A percentile compares a stretch with the other conserved stretches of the same genome.
These are phyloP conservation scores for Apis cerana DNA, from an alignment of 1,140 invertebrate genomes.

Conservation along the genomic window DNA sequence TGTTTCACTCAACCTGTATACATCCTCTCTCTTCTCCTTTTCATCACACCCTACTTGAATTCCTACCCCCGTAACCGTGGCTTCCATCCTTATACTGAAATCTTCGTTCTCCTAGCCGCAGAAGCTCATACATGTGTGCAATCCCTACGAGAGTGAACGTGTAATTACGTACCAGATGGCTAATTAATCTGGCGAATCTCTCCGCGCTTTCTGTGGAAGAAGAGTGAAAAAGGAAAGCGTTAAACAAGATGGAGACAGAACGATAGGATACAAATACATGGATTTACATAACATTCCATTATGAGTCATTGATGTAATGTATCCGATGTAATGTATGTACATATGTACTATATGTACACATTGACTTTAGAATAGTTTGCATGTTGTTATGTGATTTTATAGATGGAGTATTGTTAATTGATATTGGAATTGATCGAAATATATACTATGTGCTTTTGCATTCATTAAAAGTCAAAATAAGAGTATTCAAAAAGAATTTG, in stretches of 20 bases:
- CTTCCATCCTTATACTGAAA: constrained; percentile 11
- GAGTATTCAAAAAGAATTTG: too few species aligned
- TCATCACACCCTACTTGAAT: constrained; percentile 32
- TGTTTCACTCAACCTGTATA: neutral
- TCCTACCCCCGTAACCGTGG: neutral
- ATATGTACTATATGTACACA: neutral
- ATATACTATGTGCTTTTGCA: neutral
- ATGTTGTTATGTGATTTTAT: neutral
- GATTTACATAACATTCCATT: neutral
- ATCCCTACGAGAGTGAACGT: constrained; percentile 29
- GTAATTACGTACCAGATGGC: constrained; percentile 53
- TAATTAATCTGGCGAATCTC: constrained; percentile 60
- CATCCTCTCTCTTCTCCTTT: neutral
- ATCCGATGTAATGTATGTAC: too few species aligned
- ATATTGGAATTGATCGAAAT: neutral
- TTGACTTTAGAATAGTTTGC: neutral
- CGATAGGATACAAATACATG: neutral
- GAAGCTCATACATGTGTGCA: constrained; percentile 37
- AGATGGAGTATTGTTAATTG: too few species aligned
- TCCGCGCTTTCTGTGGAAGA: neutral
- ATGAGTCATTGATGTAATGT: neutral
- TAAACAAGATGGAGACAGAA: neutral
- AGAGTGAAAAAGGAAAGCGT: neutral
- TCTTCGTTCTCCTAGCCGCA: constrained; percentile 20
- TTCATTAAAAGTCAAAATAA: too few species aligned